These are phyloP conservation scores for Rhinella marina DNA, from an alignment of 2,797 vertebrate genomes.

Conservation along the genomic window DNA sequence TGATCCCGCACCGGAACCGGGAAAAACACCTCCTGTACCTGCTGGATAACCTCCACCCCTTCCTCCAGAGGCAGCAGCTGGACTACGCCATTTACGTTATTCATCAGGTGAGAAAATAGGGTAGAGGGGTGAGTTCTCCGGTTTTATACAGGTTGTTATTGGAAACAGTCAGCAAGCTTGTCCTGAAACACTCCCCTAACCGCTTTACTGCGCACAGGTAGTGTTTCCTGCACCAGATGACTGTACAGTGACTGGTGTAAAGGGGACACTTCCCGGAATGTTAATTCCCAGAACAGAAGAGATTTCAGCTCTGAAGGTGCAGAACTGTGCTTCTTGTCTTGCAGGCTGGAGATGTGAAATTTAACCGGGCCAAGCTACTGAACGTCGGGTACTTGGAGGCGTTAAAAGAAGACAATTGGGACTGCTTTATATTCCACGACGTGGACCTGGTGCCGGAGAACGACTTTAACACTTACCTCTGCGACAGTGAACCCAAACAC, in stretches of 20 bases:
- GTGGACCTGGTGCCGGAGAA: conserved; percentile 97
- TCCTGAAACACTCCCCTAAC: neutral
- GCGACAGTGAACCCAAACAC: conserved; percentile 90
- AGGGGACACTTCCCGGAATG: neutral
- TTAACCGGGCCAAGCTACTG: conserved; percentile 95
- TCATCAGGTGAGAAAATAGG: conserved; percentile 84
- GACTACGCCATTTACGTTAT: conserved; percentile 92
- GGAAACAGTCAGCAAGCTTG: neutral
- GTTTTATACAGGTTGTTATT: too few relatives aligned
- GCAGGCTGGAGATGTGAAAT: conserved; percentile 86
- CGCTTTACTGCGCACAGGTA: neutral
- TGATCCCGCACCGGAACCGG: conserved; percentile 89
- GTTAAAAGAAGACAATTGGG: conserved; percentile 89
- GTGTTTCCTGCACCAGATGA: neutral
- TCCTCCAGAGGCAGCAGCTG: conserved; percentile 93
- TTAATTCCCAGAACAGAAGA: neutral
- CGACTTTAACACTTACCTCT: conserved; percentile 89
- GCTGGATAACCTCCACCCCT: conserved; percentile 90
- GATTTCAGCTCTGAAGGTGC: neutral
- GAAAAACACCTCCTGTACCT: conserved; percentile 93
- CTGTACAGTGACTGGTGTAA: neutral
- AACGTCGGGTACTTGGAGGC: conserved; percentile 95
- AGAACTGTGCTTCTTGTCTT: neutral
- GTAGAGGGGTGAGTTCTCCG: neutral
- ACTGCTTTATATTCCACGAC: conserved; percentile 97